Evolutionary conservation across 2,797 vertebrate genomes (phyloP).

Genomic region (Cynodonichthys magdalenae): DNA sequence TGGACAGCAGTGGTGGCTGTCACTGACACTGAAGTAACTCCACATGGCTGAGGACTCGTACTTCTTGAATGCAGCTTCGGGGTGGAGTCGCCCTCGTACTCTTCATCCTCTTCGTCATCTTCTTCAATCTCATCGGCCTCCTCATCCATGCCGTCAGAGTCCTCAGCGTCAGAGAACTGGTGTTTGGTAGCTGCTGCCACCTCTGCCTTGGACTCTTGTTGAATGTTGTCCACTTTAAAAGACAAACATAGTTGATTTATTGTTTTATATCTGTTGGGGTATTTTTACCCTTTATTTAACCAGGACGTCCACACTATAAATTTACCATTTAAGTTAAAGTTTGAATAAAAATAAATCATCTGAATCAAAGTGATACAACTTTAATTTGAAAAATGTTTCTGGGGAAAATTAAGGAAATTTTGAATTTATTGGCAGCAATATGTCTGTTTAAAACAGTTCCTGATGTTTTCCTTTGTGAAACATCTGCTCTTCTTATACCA

Average conservation of each 20-base stretch:
- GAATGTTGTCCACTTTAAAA: slow-evolving; percentile 84
- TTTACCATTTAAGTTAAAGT: too few species aligned
- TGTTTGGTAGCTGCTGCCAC: slow-evolving; percentile 85
- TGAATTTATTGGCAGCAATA: too few species aligned
- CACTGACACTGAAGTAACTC: slow-evolving; percentile 87
- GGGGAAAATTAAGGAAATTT: too few species aligned
- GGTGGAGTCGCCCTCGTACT: slow-evolving; percentile 93
- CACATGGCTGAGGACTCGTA: slow-evolving; percentile 91
- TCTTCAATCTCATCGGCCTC: slow-evolving; percentile 95
- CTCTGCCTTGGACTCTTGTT: slow-evolving; percentile 84
- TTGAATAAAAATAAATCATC: too few species aligned
- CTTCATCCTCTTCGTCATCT: slow-evolving; percentile 95
- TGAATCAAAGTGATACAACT: too few species aligned
- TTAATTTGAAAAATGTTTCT: too few species aligned
- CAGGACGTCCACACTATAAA: too few species aligned
- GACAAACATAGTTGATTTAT: slow-evolving; percentile 22
- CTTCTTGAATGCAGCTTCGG: slow-evolving; percentile 94
- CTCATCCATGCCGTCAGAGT: slow-evolving; percentile 91
- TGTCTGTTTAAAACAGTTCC: too few species aligned
- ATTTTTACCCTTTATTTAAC: too few species aligned
- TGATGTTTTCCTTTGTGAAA: too few species aligned
- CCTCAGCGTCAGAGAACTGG: slow-evolving; percentile 97
- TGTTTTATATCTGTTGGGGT: background rate
- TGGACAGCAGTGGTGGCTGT: slow-evolving; percentile 82
- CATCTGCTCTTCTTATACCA: too few species aligned